A percentile compares a stretch with the other conserved stretches of the same genome.
phyloP scores from a whole-genome alignment of 2,888 invertebrate genomes.

The Sylvicola cinctus region DNA sequence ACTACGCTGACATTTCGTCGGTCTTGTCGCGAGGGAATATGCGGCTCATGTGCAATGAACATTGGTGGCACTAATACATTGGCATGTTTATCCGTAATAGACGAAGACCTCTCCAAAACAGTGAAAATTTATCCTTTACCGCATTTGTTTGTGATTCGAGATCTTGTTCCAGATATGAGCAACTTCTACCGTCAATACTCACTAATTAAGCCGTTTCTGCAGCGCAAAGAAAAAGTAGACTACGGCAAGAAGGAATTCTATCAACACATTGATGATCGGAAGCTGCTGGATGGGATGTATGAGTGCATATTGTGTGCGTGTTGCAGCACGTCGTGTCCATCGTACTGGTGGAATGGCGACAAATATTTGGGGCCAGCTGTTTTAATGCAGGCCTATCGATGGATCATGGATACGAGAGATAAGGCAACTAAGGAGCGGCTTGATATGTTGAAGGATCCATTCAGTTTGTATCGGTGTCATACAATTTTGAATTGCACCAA shows the following conservation, averaged over 20 bases:
- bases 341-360: conserved; percentile 98
- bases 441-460: conserved; percentile 66
- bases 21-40: conserved; percentile 94
- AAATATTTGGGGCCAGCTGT: conserved; percentile 96
- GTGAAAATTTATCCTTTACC: conserved; percentile 88
- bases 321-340: conserved; percentile 92
- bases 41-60: conserved; percentile 98
- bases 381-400: conserved; percentile 96
- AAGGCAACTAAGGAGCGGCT: conserved; percentile 58
- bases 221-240: conserved; percentile 50
- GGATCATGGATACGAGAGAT: conserved; percentile 95
- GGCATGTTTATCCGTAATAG: conserved; percentile 91
- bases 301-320: conserved; percentile 97
- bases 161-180: conserved; percentile 81
- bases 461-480: conserved; percentile 86
- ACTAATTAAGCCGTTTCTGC: conserved; percentile 90
- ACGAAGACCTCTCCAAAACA: conserved; percentile 50
- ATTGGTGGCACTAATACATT: conserved; percentile 92
- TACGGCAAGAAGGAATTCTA: conserved; percentile 65
- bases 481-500: conserved; percentile 94
- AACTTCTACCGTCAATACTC: conserved; percentile 93
- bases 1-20: conserved; percentile 88
- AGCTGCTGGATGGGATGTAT: conserved; percentile 87
- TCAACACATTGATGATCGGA: conserved; percentile 79
- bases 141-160: conserved; percentile 98